Base-by-base conservation (phyloP, 2,888 invertebrate genomes). In the Mythimna albipuncta region DNA sequence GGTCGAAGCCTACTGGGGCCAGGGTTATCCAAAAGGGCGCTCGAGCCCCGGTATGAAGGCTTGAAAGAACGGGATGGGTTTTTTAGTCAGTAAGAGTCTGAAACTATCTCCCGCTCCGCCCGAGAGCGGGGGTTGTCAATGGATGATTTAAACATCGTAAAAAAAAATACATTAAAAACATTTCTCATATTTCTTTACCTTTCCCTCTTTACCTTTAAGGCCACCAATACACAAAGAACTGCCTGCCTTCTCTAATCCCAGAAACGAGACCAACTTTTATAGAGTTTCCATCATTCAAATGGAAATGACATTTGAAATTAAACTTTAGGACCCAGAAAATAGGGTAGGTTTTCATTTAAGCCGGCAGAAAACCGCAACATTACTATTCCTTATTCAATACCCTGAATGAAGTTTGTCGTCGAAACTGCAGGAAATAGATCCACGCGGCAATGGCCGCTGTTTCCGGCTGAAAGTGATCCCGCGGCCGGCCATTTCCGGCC, bases 401-500 rank as follows among this genome's bases (percentile, higher is more conserved):
- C 80, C 66, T 41, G 78, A 90, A 91, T 91, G 86, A 88, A 88
- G 85, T 91, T 91, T 88, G 89, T 87, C 88, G 86, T 85, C 79
- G 84, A 89, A 90, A 87, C 89, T 77, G 72, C 88, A 90, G 93
- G 93, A 93, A 93, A 91, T 92, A 89, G 91, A 90, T 89, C 88
- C 87, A 87, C 85, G 89, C 88, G 89, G 88, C 87, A 89, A 89
- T 90, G 87, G 89, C 85, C 83, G 84, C 87, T 83, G 87, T 88
- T 90, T 92, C 91, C 92, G 91, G 90, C 88, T 86, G 87, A 86
- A 88, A 89, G 90, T 89, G 91, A 91, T 91, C 90, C 91, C 81
- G 89, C 69, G 89, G 89, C 81, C 75, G 77, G 78, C 83, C 84
- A 81, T 89, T 83, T 91, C 91, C 90, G 91, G 88, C 87, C 67